These are phyloP conservation scores for Pelvicachromis taeniatus DNA, from an alignment of 2,113 vertebrate genomes.

Conservation along the genomic window DNA sequence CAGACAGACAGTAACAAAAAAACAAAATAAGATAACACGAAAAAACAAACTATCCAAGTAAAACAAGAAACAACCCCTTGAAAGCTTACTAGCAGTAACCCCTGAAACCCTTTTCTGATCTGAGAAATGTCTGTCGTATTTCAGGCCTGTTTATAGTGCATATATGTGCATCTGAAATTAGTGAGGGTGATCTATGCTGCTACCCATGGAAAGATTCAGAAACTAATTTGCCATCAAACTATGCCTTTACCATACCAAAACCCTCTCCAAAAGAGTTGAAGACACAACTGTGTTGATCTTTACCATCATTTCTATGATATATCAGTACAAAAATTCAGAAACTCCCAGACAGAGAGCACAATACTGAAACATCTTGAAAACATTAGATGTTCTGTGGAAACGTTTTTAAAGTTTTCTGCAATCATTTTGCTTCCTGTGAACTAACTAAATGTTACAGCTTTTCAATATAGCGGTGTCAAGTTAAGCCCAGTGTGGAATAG, in stretches of 20 bases:
- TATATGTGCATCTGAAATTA: background rate
- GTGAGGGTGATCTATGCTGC: background rate
- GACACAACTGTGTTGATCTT: background rate
- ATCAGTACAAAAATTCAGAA: background rate
- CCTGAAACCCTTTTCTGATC: background rate
- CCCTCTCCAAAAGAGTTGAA: too few species aligned
- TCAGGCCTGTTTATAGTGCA: background rate
- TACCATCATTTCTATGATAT: background rate
- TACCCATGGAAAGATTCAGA: background rate
- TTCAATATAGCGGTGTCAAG: background rate
- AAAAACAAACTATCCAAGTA: background rate
- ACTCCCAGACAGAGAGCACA: background rate
- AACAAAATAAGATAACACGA: background rate
- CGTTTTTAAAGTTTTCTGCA: background rate
- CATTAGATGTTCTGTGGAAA: background rate
- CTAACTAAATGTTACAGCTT: background rate
- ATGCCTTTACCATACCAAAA: background rate
- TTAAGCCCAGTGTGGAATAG: background rate
- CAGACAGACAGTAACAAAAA: background rate
- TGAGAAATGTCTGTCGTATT: background rate
- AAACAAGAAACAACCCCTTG: background rate
- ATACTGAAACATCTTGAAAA: background rate
- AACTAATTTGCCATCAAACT: background rate
- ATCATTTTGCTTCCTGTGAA: background rate
- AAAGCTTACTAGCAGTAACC: background rate